These are phyloP conservation scores for Coregonus clupeaformis DNA, from an alignment of 2,113 vertebrate genomes.

Conservation along the genomic window DNA sequence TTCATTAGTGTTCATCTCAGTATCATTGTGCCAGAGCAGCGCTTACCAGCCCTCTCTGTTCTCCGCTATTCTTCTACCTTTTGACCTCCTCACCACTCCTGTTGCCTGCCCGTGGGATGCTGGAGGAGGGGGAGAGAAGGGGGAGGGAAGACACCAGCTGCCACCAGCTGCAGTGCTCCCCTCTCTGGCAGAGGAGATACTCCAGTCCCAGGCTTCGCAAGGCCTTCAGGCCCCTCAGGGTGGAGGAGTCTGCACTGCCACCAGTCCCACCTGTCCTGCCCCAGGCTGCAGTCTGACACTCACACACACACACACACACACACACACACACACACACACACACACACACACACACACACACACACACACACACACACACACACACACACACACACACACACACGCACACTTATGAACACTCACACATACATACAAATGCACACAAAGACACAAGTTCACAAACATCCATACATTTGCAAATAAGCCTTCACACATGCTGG, in stretches of 20 bases:
- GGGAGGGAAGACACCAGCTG: slow-evolving; percentile 75
- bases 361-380: no score
- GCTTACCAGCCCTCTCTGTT: slow-evolving; percentile 46
- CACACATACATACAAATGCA: no score
- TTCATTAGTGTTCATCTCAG: slow-evolving; percentile 70
- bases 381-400: no score
- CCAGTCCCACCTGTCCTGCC: slow-evolving; percentile 78
- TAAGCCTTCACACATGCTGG: no score
- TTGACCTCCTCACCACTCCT: slow-evolving; percentile 84
- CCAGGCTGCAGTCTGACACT: slow-evolving; percentile 51
- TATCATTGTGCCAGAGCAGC: slow-evolving; percentile 60
- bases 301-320: slow-evolving; percentile 2
- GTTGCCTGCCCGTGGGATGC: slow-evolving; percentile 74
- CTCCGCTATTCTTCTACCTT: slow-evolving; percentile 69
- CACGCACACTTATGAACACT: no score
- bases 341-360: no score
- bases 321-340: background rate
- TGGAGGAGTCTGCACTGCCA: slow-evolving; percentile 59
- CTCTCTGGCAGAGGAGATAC: slow-evolving; percentile 74
- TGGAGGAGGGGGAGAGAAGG: slow-evolving; percentile 53
- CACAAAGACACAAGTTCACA: no score
- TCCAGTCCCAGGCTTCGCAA: slow-evolving; percentile 74
- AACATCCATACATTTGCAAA: no score
- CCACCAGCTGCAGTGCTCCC: slow-evolving; percentile 70
- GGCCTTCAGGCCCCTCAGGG: slow-evolving; percentile 47